phyloP scores from a whole-genome alignment of 2,797 vertebrate species.

The Oreochromis mossambicus region DNA sequence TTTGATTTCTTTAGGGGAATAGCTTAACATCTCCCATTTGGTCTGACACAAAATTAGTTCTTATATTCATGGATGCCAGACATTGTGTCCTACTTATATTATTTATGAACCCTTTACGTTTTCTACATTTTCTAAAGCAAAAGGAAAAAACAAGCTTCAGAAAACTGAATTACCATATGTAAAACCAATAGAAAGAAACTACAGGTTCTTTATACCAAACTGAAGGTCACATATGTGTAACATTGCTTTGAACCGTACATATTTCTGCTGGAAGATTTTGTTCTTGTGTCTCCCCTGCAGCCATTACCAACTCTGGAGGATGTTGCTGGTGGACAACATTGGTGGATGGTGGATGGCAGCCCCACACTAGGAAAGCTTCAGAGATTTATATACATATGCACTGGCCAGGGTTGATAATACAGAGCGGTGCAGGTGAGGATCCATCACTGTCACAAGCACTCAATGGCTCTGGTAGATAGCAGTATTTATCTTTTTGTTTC shows the following conservation, averaged over 20 bases:
- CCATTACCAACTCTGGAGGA: conserved; percentile 13
- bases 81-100: background rate
- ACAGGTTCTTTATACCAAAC: background rate
- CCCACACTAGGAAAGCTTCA: conserved; percentile 19
- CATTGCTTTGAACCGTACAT: background rate
- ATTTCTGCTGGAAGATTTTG: conserved; percentile 1
- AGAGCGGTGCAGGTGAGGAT: conserved; percentile 65
- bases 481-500: conserved; percentile 10
- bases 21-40: background rate
- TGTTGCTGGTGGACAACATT: conserved; percentile 21
- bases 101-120: background rate
- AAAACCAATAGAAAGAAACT: background rate
- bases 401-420: conserved; percentile 73
- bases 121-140: background rate
- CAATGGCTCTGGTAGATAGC: conserved; percentile 58
- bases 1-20: background rate
- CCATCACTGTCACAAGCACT: conserved; percentile 75
- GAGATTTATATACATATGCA: conserved; percentile 64
- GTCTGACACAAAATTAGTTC: background rate
- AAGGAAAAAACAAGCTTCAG: background rate
- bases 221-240: background rate
- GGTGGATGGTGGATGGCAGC: conserved; percentile 23
- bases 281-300: conserved; percentile 1
- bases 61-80: background rate
- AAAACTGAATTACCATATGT: background rate